Base-by-base conservation (phyloP, 53 echinoderm and acorn worm species). In the Echinarachnius parma region DNA sequence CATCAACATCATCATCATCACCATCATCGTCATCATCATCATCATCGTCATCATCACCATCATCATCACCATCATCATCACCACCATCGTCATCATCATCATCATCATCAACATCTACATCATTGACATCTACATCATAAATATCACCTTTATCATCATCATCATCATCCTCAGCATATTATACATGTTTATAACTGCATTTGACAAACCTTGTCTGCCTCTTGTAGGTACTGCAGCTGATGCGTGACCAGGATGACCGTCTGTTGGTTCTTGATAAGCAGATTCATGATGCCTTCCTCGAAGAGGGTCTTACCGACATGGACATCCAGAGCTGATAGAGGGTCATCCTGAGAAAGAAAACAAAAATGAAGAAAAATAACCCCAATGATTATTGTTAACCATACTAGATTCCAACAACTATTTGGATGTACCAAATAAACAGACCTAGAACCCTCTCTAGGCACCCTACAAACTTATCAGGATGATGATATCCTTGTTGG, bases 171-270 rank as follows among this genome's bases (percentile, higher is more conserved):
- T 15, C 15, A 19, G n/a, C n/a, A n/a, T n/a, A n/a, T n/a, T n/a
- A n/a, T 7, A 39, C 9, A 8, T 50, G 18, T n/a, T 50, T 13
- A 11, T 19, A 50, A 13, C 52, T 13, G 5, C 9, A 50, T 19
- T 19, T 13, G 5, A 16, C 20, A 2, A 45, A 92, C 92, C 62
- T 77, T 63, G 30, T 92, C 87, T 21, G 92, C 92, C 62, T 84
- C 64, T 24, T 77, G 72, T 4, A 92, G 75, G 55, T 92, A 92
- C 68, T 92, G 92, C 1, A 92, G 78, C 77, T 92, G 92, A 70
- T 92, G 92, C 9, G 92, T 92, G 48, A 92, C 87, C 11, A 92
- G 61, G 58, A 92, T 81, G 4, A 87, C 84, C 9, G 87, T 92
- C 62, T 84, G 67, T 21, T 90, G 75, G 58, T 78, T 84, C 58